Evolutionary conservation across 2,797 vertebrate genomes (phyloP).

Genomic region (Phalloptychus januarius): DNA sequence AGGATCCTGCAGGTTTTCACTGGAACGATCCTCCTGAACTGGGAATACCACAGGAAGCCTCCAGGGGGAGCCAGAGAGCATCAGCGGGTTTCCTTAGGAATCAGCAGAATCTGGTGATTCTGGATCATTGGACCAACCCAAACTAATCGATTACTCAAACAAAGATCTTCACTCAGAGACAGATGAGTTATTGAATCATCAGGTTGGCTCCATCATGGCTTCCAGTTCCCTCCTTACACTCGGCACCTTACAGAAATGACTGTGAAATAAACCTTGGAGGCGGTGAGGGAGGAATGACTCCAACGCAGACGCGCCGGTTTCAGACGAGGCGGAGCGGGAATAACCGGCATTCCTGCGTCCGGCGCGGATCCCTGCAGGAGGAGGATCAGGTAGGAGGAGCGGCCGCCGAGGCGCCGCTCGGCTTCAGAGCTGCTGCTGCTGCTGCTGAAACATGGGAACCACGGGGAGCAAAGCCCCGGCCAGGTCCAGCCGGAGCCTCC

Average conservation of each 20-base stretch:
- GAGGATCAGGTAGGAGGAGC: conserved; percentile 53
- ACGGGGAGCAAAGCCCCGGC: conserved; percentile 54
- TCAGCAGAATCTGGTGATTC: not conserved
- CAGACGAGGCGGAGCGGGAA: conserved; percentile 27
- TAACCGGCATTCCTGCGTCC: conserved; percentile 56
- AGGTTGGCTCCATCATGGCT: not conserved
- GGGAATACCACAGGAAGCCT: not conserved
- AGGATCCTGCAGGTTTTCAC: too few relatives aligned
- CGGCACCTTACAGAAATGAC: not conserved
- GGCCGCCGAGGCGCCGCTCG: not conserved
- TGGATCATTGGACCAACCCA: not conserved
- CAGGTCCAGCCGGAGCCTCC: conserved; percentile 17
- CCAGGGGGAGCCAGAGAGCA: not conserved
- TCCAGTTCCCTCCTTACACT: not conserved
- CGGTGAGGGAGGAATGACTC: not conserved
- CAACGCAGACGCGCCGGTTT: conserved; percentile 11
- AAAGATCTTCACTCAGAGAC: not conserved
- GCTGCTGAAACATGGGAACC: conserved; percentile 67
- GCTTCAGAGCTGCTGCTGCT: conserved; percentile 10
- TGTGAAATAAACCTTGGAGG: not conserved
- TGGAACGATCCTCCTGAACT: not conserved
- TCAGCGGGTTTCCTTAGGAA: not conserved
- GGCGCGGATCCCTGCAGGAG: conserved; percentile 26
- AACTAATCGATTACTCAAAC: too few relatives aligned
- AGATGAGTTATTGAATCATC: not conserved